These are phyloP conservation scores for Cyclina sinensis DNA, from an alignment of 1,140 invertebrate genomes.

Conservation along the genomic window DNA sequence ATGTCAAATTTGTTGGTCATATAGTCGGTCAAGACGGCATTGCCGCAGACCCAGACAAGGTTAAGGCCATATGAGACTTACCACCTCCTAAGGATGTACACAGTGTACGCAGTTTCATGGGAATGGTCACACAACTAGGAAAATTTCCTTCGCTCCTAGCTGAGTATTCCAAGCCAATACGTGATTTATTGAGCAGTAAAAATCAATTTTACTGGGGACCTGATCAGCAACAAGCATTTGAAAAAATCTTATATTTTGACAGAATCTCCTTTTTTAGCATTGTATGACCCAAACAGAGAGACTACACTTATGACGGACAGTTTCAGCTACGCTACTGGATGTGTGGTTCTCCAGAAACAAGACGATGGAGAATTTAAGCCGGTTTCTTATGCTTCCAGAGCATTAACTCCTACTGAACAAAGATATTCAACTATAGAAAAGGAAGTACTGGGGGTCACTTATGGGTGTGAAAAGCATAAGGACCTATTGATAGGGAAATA, in stretches of 20 bases:
- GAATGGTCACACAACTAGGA: not conserved
- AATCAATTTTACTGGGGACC: too few relatives aligned
- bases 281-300: conserved; percentile 43
- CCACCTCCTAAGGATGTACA: conserved; percentile 2
- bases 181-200: too few relatives aligned
- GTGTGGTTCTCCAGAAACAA: not conserved
- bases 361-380: conserved; percentile 29
- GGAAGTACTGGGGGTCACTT: not conserved
- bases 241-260: not conserved
- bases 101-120: conserved; percentile 2
- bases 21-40: conserved; percentile 14
- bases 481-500: conserved; percentile 31
- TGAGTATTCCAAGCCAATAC: not conserved
- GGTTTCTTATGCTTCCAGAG: not conserved
- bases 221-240: too few relatives aligned
- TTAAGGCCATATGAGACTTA: conserved; percentile 37
- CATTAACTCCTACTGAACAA: not conserved
- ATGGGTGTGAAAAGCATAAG: conserved; percentile 51
- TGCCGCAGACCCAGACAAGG: conserved; percentile 36
- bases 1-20: conserved; percentile 25
- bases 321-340: not conserved
- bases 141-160: conserved; percentile 10
- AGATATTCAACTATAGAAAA: conserved; percentile 21
- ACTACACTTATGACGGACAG: not conserved
- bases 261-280: conserved; percentile 16